A percentile compares a stretch with the other conserved stretches of the same genome.
These are phyloP conservation scores for Andrena marginata DNA, from an alignment of 2,888 invertebrate species.

Conservation along the genomic window DNA sequence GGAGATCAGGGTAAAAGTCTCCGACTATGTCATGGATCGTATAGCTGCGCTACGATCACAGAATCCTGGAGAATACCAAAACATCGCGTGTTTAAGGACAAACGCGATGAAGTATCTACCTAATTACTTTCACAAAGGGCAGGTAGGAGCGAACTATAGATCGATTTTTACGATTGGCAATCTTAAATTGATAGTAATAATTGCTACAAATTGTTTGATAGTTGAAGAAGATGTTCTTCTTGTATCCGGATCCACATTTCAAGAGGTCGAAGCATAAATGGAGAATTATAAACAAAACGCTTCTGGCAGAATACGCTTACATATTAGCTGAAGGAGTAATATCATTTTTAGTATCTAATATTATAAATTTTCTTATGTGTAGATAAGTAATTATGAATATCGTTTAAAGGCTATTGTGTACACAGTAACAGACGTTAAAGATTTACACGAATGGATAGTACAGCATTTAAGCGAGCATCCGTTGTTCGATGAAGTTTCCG, in stretches of 20 bases:
- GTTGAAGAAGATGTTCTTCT: conserved; percentile 98
- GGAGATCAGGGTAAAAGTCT: conserved; percentile 99
- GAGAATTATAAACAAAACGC: conserved; percentile 97
- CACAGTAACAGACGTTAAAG: conserved; percentile 98
- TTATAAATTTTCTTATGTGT: conserved; percentile 19
- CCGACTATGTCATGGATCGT: conserved; percentile 98
- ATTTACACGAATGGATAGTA: conserved; percentile 99
- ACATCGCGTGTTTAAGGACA: conserved; percentile 97
- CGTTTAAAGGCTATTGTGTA: conserved; percentile 93
- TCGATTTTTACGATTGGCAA: not conserved
- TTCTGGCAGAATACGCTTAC: conserved; percentile 99
- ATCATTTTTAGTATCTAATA: conserved; percentile 23
- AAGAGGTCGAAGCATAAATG: conserved; percentile 99
- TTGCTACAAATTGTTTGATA: conserved; percentile 82
- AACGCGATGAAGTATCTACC: conserved; percentile 99
- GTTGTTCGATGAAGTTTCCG: conserved; percentile 91
- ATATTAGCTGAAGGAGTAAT: conserved; percentile 92
- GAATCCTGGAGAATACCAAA: conserved; percentile 92
- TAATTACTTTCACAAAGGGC: conserved; percentile 97
- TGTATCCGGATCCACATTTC: conserved; percentile 99
- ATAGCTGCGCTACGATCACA: conserved; percentile 94
- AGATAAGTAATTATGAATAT: conserved; percentile 38
- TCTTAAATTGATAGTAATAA: conserved; percentile 16
- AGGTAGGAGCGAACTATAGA: conserved; percentile 86
- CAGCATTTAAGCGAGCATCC: conserved; percentile 96